Percentiles rank a stretch among this genome's conserved stretches.
Conservation (phyloP, 2,888 invertebrate genomes). For the Conchocele bisecta region DNA sequence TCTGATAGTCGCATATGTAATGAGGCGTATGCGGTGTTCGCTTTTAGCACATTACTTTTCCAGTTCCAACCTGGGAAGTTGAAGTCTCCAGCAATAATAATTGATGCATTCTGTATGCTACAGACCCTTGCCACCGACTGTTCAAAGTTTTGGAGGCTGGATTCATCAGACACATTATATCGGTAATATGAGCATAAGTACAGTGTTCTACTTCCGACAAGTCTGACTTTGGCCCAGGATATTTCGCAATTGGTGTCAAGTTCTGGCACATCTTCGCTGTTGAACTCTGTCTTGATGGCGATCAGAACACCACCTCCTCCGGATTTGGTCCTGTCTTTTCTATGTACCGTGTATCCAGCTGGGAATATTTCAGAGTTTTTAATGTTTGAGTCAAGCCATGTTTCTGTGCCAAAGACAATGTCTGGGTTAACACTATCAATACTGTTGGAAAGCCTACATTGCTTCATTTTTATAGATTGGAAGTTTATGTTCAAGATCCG, state of each 20-base stretch:
- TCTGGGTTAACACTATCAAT: constrained; percentile 6
- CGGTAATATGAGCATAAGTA: constrained; percentile 6
- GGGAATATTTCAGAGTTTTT: constrained; percentile 6
- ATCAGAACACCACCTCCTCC: constrained; percentile 7
- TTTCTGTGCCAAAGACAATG: constrained; percentile 13
- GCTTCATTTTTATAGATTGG: constrained; percentile 3
- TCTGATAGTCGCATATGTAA: background rate
- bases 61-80: constrained; percentile 21
- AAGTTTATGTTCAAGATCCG: background rate
- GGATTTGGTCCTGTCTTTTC: background rate
- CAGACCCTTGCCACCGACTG: constrained; percentile 9
- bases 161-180: constrained; percentile 7
- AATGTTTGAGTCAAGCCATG: constrained; percentile 4
- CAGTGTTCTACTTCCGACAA: background rate
- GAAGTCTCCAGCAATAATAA: constrained; percentile 17
- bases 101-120: constrained; percentile 13
- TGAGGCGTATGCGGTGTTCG: background rate
- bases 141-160: constrained; percentile 3
- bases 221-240: background rate
- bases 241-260: constrained; percentile 12
- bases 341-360: background rate
- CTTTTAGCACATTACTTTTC: constrained; percentile 3
- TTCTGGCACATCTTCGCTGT: constrained; percentile 2
- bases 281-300: constrained; percentile 2
- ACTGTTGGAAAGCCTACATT: background rate